Base-by-base conservation (phyloP, 2,888 invertebrate species). In the Cephus rjabovi region DNA sequence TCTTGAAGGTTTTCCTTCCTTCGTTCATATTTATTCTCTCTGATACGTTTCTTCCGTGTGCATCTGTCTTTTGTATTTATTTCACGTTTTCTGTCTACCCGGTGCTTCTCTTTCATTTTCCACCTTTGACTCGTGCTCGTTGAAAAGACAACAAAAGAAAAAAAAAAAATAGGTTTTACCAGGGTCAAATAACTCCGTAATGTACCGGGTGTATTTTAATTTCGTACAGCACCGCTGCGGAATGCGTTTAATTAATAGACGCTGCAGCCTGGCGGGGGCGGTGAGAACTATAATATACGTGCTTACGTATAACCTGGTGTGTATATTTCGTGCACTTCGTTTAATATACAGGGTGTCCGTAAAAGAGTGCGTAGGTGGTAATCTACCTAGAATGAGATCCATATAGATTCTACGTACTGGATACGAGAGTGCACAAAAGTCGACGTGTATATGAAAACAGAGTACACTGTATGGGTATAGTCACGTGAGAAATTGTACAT, bases 171-270 rank as follows among this genome's bases (percentile, higher is more conserved):
- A 74, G 34, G 6, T 15, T 23, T 31, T 9, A 71, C 71, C 15
- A 74, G 74, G 74, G 35, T 35, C 15, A 34, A 74, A 74, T 74
- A 74, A 74, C 34, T 74, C 34, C 34, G 74, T 34, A 34, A 74
- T 74, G 74, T 82, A 81, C 81, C 81, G 81, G 84, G 81, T 82
- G 86, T 84, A 84, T 85, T 86, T 85, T 82, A 85, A 86, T 84
- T 83, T 83, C 82, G 84, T 75, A 76, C 77, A 40, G 40, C 79
- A 69, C 79, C 68, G 34, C 34, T 77, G 75, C 75, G 78, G 81
- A 83, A 82, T 79, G 82, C 79, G 75, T 83, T 80, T 83, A 81
- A 85, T 85, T 84, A 84, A 84, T 83, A 79, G 79, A 76, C 79
- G 76, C 75, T 70, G 79, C 76, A 70, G 69, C 6, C 40, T 40